Evolutionary conservation across 2,888 invertebrate species (phyloP), one percentile per base, ranked within the genome.

Genomic region (Villa cingulata): DNA sequence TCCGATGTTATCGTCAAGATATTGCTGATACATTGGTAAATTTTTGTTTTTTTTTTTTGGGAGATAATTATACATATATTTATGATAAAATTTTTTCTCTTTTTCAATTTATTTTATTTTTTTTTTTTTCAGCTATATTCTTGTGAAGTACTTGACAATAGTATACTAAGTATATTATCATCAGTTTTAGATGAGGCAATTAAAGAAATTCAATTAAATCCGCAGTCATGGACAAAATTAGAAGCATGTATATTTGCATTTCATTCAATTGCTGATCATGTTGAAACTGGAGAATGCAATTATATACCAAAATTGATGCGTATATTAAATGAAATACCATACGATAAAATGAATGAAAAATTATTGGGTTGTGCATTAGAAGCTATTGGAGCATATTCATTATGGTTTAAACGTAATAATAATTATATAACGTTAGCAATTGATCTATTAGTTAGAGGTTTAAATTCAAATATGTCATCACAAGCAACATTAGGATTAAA

Each of bases 401-500:
- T 84, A 56, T 94, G 92, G 92, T 75, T 92, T 48, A 77, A 77
- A 52, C 75, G 74, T 43, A 81, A 86, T 68, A 80, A 82, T 0
- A 74, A 76, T 17, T 77, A 78, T 64, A 70, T 88, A 53, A 74
- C 74, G 23, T 74, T 74, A 49, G 77, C 83, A 7, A 72, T 87
- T 46, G 80, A 82, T n/a, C 67, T 87, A 19, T 68, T 86, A 4
- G 71, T 76, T 16, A 70, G 80, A 34, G 83, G 84, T 2, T 66
- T 88, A 14, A 74, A 80, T 54, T 70, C 77, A 0, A 74, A 79
- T 27, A 82, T 86, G 51, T 80, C 85, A 1, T 81, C 86, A 5
- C 78, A 86, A 47, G 83, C 89, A 1, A 90, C 91, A 4, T 78
- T 91, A 66, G 91, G 94, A 20, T 72, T 94, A 14, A 87, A 91